phyloP scores from a whole-genome alignment of 2,888 invertebrate genomes.

The Mythimna impura region DNA sequence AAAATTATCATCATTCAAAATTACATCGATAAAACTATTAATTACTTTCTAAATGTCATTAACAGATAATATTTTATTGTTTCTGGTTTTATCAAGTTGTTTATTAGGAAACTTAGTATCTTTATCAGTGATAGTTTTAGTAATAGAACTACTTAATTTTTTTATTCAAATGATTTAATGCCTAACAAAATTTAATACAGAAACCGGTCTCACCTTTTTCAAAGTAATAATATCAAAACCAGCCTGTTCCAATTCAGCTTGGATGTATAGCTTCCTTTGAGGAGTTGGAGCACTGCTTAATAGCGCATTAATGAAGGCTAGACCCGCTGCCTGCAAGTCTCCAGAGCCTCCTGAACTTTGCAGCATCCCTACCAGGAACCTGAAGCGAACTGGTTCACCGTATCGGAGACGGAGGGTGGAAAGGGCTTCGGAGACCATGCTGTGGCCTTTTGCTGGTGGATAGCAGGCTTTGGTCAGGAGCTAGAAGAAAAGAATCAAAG shows the following conservation, averaged over 20 bases:
- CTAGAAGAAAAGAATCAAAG: conserved; percentile 82
- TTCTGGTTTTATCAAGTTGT: not conserved
- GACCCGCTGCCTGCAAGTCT: conserved; percentile 94
- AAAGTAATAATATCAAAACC: conserved; percentile 92
- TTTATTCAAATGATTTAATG: too few species aligned
- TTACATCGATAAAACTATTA: not conserved
- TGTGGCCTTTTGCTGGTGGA: conserved; percentile 93
- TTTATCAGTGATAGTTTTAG: not conserved
- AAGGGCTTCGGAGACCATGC: conserved; percentile 96
- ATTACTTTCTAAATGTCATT: not conserved
- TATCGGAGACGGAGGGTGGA: conserved; percentile 96
- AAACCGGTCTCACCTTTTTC: conserved; percentile 86
- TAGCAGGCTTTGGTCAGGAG: conserved; percentile 96
- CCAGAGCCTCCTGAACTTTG: conserved; percentile 94
- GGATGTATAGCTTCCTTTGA: conserved; percentile 95
- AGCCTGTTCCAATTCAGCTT: conserved; percentile 95
- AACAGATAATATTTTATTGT: not conserved
- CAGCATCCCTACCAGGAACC: conserved; percentile 97
- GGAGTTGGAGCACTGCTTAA: conserved; percentile 94
- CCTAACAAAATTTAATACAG: too few species aligned
- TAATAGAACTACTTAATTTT: too few species aligned
- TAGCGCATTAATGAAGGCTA: conserved; percentile 96
- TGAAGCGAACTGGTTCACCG: conserved; percentile 97
- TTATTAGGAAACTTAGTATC: not conserved
- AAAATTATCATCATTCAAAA: conserved; percentile 6